Conservation (phyloP, 2,113 vertebrate species). For the human region GRCh38 chr11:88960501-88961000, state of each 20-base stretch:
- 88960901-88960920: background rate
- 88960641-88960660: background rate
- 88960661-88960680: background rate
- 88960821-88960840: background rate
- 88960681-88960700: background rate
- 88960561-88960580: background rate
- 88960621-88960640: background rate
- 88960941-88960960: background rate
- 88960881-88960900: background rate
- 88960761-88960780: background rate
- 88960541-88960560: background rate
- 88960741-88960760: background rate
- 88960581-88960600: background rate
- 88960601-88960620: background rate
- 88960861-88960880: background rate
- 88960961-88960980: background rate
- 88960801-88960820: background rate
- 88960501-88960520: background rate
- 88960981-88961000: background rate
- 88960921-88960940: background rate
- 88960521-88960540: background rate
- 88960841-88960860: background rate
- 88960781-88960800: background rate
- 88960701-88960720: background rate
- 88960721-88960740: background rate